Percentiles rank a stretch among this genome's conserved stretches.
Evolutionary conservation across 2,797 vertebrate species (phyloP).

Genomic region (Pantherophis alleghaniensis): DNA sequence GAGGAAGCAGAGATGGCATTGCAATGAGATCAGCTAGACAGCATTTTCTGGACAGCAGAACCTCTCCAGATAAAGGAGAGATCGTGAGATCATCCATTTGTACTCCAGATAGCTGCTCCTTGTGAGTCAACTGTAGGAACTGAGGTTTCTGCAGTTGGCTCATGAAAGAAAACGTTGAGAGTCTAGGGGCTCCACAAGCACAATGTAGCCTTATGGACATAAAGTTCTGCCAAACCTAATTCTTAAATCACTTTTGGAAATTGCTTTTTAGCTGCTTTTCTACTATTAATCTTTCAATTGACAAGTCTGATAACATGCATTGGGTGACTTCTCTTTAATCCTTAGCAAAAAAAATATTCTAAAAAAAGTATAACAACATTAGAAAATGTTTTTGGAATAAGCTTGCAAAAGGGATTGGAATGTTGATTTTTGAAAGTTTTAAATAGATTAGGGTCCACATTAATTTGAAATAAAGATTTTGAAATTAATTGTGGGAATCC

Average conservation of each 20-base stretch:
- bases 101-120: background rate
- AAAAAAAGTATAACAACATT: background rate
- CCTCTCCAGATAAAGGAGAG: background rate
- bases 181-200: background rate
- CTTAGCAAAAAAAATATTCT: background rate
- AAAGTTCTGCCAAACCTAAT: background rate
- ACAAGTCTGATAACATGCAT: background rate
- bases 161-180: background rate
- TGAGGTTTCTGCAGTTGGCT: background rate
- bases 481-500: background rate
- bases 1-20: background rate
- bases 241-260: background rate
- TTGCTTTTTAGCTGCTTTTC: background rate
- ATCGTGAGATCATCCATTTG: background rate
- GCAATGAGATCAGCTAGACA: background rate
- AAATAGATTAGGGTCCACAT: background rate
- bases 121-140: background rate
- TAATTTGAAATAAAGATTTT: background rate
- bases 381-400: background rate
- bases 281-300: background rate
- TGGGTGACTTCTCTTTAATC: background rate
- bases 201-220: background rate
- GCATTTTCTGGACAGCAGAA: background rate
- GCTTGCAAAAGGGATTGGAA: background rate
- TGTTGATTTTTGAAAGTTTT: background rate